Base-by-base conservation (phyloP, 2,113 vertebrate genomes). In the Chinchilla lanigera region DNA sequence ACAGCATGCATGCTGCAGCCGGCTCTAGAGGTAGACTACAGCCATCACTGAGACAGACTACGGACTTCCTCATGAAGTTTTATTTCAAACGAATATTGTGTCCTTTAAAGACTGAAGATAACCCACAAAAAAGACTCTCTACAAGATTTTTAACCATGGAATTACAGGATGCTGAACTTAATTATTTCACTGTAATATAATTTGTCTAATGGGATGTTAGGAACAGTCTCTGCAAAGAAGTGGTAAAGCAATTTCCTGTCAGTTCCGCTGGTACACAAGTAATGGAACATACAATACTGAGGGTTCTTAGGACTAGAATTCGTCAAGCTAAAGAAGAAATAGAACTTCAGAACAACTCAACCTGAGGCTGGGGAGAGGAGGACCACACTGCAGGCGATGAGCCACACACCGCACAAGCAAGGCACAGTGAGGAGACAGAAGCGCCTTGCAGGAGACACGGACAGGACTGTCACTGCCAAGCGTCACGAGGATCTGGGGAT, bases 91-190 rank as follows among this genome's bases (percentile, higher is more conserved):
- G 90, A 86, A 16, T 56, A 19, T 84, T 86, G 82, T 7, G 44
- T 38, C 58, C 73, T 92, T 93, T 26, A 91, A 93, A 86, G 58
- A 93, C 10, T 33, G 7, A 96, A 94, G 60, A 80, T n/a, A 95
- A 91, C n/a, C 86, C n/a, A 82, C 63, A 90, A 78, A 77, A 91
- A 50, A 54, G 54, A 41, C 33, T 69, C 33, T 67, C 65, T 44
- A 28, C 47, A 71, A n/a, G 33, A 77, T 85, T 82, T 95, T n/a
- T 87, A 96, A 63, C 44, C 58, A 96, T 22, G 83, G 78, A 84
- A 87, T 87, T 86, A 26, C 44, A 41, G 2, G 3, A 16, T 3
- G 3, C 77, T 75, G 35, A 92, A 69, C 28, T 71, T 35, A 85
- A 47, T 75, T 47, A 82, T 20, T 56, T 93, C 38, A 58, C 38